Conservation (phyloP, 1,140 invertebrate genomes). For the Cherax quadricarinatus region DNA sequence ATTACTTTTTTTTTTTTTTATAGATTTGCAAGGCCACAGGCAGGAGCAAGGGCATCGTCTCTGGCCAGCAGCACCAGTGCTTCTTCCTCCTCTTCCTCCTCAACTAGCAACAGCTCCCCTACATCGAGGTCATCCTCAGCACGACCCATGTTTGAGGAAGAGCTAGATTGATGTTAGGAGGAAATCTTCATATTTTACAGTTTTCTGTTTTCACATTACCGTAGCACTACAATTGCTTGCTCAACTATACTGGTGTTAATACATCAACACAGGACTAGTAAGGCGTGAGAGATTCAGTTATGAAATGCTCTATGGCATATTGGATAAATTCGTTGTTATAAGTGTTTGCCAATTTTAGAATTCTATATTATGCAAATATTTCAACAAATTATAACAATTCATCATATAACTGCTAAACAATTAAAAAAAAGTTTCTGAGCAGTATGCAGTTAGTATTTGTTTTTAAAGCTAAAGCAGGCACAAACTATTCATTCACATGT, state of each 20-base stretch:
- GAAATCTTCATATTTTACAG: conserved; percentile 23
- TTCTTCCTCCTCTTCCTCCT: conserved; percentile 38
- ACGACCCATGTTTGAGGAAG: conserved; percentile 58
- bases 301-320: conserved; percentile 5
- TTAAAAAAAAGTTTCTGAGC: background rate
- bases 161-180: conserved; percentile 63
- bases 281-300: background rate
- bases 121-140: conserved; percentile 41
- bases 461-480: background rate
- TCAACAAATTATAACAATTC: background rate
- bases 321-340: background rate
- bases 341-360: background rate
- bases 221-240: conserved; percentile 51
- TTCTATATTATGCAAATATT: background rate
- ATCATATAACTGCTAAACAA: background rate
- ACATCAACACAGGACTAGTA: conserved; percentile 11
- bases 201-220: conserved; percentile 46
- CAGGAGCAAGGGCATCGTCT: conserved; percentile 30
- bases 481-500: background rate
- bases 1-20: background rate
- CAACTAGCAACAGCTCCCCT: conserved; percentile 30
- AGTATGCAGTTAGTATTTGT: background rate
- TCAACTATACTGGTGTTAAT: conserved; percentile 44
- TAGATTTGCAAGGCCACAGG: conserved; percentile 37
- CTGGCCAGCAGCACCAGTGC: conserved; percentile 38